phyloP scores from a whole-genome alignment of 1,140 invertebrate species.

The Aphaenogaster floridana region DNA sequence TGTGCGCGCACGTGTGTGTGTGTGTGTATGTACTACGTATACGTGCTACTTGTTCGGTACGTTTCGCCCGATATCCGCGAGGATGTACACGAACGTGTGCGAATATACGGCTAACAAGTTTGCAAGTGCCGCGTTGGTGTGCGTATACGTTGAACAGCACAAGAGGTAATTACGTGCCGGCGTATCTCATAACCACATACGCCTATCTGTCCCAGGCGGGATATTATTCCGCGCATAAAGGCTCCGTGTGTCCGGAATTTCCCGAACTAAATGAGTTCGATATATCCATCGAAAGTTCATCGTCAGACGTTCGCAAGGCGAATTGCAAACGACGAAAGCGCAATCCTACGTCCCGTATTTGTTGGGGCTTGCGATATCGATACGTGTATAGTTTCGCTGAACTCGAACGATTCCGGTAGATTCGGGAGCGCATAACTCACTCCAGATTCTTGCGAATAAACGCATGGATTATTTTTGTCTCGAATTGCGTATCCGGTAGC shows the following conservation, averaged over 20 bases:
- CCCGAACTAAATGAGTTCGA: constrained; percentile 36
- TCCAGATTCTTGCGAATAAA: not conserved
- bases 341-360: not conserved
- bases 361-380: not conserved
- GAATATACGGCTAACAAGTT: constrained; percentile 18
- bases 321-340: constrained; percentile 12
- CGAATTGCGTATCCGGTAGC: not conserved
- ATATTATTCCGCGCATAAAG: constrained; percentile 46
- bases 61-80: constrained; percentile 2
- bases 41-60: not conserved
- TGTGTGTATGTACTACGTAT: no score
- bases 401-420: not conserved
- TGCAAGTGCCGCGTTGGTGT: not conserved
- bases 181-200: constrained; percentile 45
- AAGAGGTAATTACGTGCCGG: constrained; percentile 35
- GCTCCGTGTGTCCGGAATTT: constrained; percentile 12
- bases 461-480: not conserved
- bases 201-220: constrained; percentile 19
- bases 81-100: not conserved
- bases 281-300: constrained; percentile 4
- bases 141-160: not conserved
- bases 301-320: not conserved
- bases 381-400: not conserved
- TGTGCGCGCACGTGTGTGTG: not conserved
- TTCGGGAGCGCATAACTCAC: not conserved